phyloP scores from a whole-genome alignment of 2,888 invertebrate genomes.

The Aricia artaxerxes region DNA sequence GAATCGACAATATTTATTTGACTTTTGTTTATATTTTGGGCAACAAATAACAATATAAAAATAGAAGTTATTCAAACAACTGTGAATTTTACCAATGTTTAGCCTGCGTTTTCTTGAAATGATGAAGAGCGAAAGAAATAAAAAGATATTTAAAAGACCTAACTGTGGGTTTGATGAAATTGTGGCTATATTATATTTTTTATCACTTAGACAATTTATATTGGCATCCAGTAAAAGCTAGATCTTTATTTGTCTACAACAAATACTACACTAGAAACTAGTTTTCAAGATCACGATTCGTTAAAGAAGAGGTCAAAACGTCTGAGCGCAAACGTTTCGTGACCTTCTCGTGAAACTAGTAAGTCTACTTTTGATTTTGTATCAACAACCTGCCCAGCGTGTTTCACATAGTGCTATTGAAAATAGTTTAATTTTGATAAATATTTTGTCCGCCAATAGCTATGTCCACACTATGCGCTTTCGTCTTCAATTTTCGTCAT shows the following conservation, averaged over 20 bases:
- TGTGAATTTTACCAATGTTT: no score
- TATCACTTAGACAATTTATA: neutral
- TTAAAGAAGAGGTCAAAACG: conserved; percentile 58
- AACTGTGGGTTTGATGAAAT: neutral
- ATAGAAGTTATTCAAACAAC: no score
- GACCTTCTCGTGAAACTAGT: conserved; percentile 72
- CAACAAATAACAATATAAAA: no score
- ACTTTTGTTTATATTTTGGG: neutral
- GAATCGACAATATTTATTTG: neutral
- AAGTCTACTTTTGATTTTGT: conserved; percentile 73
- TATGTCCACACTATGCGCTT: no score
- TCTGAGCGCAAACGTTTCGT: conserved; percentile 60
- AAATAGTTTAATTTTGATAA: neutral
- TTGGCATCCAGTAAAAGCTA: neutral
- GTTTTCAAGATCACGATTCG: conserved; percentile 38
- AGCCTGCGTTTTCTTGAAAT: no score
- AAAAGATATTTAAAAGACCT: no score
- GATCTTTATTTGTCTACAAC: neutral
- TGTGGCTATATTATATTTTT: neutral
- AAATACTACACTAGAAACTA: conserved; percentile 13
- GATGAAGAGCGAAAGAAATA: no score
- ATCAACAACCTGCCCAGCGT: conserved; percentile 49
- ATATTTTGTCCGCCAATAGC: neutral
- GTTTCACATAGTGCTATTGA: neutral
- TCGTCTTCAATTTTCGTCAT: no score